A percentile compares a stretch with the other conserved stretches of the same genome.
Conservation (phyloP, 2,797 vertebrate genomes). For the Etheostoma perlongum region DNA sequence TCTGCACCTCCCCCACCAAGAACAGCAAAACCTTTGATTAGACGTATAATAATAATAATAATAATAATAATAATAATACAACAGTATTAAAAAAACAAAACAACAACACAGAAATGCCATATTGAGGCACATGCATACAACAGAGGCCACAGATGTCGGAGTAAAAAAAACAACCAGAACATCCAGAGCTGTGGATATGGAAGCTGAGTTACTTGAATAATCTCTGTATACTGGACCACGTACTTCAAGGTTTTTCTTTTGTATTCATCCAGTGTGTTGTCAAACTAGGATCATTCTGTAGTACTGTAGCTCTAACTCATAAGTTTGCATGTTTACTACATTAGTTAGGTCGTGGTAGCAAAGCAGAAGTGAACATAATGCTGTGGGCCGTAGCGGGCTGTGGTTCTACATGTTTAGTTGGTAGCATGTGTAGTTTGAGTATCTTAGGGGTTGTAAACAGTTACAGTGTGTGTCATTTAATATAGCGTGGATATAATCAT, state of each 20-base stretch:
- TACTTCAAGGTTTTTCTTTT: conserved; percentile 3
- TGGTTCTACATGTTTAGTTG: conserved; percentile 20
- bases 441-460: conserved; percentile 20
- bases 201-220: not conserved
- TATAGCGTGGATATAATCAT: conserved; percentile 54
- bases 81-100: not conserved
- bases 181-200: not conserved
- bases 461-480: conserved; percentile 56
- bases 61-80: too few species aligned
- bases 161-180: not conserved
- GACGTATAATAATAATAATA: not conserved
- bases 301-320: conserved; percentile 45
- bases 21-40: conserved; percentile 36
- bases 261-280: not conserved
- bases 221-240: not conserved
- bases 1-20: conserved; percentile 71
- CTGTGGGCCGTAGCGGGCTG: conserved; percentile 24
- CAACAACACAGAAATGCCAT: not conserved
- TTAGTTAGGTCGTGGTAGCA: not conserved
- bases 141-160: not conserved
- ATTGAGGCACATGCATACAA: not conserved
- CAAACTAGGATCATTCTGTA: conserved; percentile 39
- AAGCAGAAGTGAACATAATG: conserved; percentile 9
- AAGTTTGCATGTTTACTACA: conserved; percentile 57
- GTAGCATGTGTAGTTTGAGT: conserved; percentile 39